Conservation (phyloP, 2,113 vertebrate species). For the Tiliqua scincoides region DNA sequence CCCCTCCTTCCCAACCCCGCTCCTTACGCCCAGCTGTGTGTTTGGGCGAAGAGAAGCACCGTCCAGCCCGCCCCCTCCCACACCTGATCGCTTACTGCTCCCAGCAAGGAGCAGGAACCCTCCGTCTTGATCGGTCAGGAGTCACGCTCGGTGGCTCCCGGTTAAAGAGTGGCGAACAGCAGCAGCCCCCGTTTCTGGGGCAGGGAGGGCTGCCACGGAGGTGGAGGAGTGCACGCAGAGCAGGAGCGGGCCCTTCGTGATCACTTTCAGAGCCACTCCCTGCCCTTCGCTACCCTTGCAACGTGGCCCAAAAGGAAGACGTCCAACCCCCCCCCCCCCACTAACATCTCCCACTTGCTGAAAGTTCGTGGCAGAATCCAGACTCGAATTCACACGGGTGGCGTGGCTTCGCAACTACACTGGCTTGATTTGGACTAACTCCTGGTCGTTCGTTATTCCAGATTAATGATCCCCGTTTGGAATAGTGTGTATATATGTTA, state of each 20-base stretch:
- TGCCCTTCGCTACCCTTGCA: too few species aligned
- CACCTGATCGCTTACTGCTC: background rate
- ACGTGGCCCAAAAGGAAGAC: background rate
- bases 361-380: too few species aligned
- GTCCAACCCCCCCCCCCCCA: background rate
- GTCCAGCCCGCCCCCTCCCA: background rate
- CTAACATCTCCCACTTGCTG: background rate
- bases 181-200: background rate
- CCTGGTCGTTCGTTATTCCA: background rate
- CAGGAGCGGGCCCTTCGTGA: too few species aligned
- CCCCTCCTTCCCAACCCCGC: background rate
- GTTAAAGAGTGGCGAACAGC: background rate
- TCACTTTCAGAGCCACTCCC: background rate
- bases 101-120: background rate
- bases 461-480: background rate
- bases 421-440: background rate
- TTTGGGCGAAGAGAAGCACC: background rate
- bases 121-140: background rate
- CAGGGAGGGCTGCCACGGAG: background rate
- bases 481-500: background rate
- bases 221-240: too few species aligned
- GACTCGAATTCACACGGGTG: too few species aligned
- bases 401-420: too few species aligned
- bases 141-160: background rate
- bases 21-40: slow-evolving; percentile 26